These are phyloP conservation scores for Dicerorhinus sumatrensis DNA, from an alignment of 2,113 vertebrate species.

Conservation along the genomic window DNA sequence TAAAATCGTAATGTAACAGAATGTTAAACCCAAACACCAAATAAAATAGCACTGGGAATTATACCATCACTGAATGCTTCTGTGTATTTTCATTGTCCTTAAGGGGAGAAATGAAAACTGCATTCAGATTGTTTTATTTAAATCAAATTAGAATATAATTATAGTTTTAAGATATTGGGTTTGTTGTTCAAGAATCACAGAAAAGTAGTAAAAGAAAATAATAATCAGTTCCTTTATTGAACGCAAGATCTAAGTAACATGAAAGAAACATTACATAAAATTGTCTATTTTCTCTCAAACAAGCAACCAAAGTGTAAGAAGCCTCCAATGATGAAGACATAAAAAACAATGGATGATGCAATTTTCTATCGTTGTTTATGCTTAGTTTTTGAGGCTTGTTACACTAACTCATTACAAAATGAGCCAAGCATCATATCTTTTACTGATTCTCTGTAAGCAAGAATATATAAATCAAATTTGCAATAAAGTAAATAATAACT, in stretches of 20 bases:
- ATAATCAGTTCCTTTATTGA: background rate
- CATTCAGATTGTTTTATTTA: constrained; percentile 64
- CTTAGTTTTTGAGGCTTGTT: background rate
- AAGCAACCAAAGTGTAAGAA: background rate
- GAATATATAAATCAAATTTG: background rate
- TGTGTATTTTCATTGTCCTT: constrained; percentile 38
- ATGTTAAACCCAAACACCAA: background rate
- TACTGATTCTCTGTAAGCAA: background rate
- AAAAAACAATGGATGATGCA: background rate
- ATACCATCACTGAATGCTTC: background rate
- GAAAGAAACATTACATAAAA: constrained; percentile 15
- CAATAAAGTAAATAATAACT: background rate
- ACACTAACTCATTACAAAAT: background rate
- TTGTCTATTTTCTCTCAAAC: constrained; percentile 11
- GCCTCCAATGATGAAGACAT: background rate
- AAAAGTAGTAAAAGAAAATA: constrained; percentile 52
- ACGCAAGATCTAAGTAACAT: background rate
- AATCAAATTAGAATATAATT: constrained; percentile 68
- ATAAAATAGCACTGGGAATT: background rate
- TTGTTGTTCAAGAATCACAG: constrained; percentile 49
- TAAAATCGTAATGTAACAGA: background rate
- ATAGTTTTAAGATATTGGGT: constrained; percentile 34
- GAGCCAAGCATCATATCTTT: background rate
- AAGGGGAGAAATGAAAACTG: constrained; percentile 50
- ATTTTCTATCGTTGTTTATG: background rate